Conservation (phyloP, 2,113 vertebrate species). For the Lonchura striata region DNA sequence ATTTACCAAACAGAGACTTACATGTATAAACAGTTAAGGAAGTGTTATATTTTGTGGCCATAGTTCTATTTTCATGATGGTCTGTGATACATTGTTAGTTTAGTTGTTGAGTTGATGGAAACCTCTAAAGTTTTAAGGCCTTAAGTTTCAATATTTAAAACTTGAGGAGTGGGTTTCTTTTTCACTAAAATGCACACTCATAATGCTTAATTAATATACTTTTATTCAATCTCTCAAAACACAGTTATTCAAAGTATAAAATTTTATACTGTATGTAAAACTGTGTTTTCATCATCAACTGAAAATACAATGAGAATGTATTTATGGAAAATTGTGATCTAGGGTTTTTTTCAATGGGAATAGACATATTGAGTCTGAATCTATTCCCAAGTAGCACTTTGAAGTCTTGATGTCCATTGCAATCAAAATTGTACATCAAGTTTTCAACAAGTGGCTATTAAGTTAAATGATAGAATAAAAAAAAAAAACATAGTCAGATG, state of each 20-base stretch:
- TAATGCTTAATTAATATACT: background rate
- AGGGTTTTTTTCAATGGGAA: background rate
- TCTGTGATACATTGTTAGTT: background rate
- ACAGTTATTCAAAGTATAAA: background rate
- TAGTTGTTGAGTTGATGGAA: background rate
- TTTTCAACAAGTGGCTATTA: background rate
- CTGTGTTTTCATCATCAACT: background rate
- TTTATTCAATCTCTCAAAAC: background rate
- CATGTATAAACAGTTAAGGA: background rate
- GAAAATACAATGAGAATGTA: background rate
- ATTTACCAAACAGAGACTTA: background rate
- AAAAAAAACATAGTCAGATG: background rate
- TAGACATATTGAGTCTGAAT: background rate
- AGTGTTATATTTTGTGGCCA: background rate
- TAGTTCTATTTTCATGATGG: background rate
- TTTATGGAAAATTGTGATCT: background rate
- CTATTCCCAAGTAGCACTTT: background rate
- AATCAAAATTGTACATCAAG: background rate
- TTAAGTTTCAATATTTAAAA: background rate
- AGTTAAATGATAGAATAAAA: background rate
- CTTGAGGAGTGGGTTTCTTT: background rate
- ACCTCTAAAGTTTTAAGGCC: background rate
- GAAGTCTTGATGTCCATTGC: background rate
- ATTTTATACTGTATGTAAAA: background rate
- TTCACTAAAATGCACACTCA: background rate